These are phyloP conservation scores for Brienomyrus brachyistius DNA, from an alignment of 2,113 vertebrate species.

Conservation along the genomic window DNA sequence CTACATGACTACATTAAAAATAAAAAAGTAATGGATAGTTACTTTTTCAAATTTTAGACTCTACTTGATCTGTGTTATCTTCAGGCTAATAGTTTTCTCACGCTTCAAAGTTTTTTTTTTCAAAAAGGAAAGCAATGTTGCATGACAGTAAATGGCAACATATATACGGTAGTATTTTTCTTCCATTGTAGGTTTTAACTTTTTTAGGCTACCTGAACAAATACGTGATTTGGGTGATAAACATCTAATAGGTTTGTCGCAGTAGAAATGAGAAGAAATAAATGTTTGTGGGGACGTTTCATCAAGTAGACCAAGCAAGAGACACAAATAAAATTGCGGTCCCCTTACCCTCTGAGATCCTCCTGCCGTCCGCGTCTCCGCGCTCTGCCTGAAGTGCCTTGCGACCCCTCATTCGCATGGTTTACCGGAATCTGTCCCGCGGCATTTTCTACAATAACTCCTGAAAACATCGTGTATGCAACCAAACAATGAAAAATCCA, in stretches of 20 bases:
- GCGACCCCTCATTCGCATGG: conserved; percentile 19
- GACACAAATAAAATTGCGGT: not conserved
- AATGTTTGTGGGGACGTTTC: not conserved
- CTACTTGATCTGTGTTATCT: not conserved
- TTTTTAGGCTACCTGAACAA: not conserved
- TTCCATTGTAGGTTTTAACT: not conserved
- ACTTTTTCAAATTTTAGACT: not conserved
- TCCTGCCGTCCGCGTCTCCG: conserved; percentile 67
- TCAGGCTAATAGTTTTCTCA: not conserved
- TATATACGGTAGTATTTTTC: not conserved
- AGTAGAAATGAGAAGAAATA: not conserved
- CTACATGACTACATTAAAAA: not conserved
- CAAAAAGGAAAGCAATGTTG: not conserved
- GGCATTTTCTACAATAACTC: conserved; percentile 27
- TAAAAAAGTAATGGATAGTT: not conserved
- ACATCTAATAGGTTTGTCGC: not conserved
- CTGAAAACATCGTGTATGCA: conserved; percentile 49
- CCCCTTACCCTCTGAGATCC: conserved; percentile 63
- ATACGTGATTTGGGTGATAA: not conserved
- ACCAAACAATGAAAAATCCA: conserved; percentile 42
- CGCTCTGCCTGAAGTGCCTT: conserved; percentile 41
- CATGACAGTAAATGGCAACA: not conserved
- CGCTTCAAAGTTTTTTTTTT: not conserved
- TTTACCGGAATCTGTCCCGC: conserved; percentile 34
- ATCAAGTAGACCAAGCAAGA: not conserved